These are phyloP conservation scores for Silurus meridionalis DNA, from an alignment of 2,113 vertebrate genomes.

Conservation along the genomic window DNA sequence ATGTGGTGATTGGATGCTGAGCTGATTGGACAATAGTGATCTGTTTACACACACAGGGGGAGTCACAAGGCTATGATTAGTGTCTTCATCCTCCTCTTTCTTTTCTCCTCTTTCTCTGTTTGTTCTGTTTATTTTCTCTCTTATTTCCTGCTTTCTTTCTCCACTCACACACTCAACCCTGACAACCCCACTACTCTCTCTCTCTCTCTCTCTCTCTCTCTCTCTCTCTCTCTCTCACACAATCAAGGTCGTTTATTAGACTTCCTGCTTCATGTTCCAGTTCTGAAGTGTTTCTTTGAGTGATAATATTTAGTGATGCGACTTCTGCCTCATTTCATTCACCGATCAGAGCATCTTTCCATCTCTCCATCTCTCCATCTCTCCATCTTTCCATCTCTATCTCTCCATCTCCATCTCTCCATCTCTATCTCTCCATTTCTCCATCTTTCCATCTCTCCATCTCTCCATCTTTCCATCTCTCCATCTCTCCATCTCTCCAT, in stretches of 20 bases:
- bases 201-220: background rate
- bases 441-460: too few species aligned
- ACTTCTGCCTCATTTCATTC: background rate
- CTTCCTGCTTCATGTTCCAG: background rate
- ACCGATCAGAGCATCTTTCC: background rate
- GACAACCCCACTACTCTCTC: background rate
- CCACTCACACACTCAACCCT: constrained; percentile 6
- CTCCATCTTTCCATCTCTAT: too few species aligned
- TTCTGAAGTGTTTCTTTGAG: background rate
- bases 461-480: too few species aligned
- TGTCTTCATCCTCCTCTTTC: background rate
- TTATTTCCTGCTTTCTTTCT: background rate
- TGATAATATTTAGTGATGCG: background rate
- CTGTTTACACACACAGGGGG: constrained; percentile 6
- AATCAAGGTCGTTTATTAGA: background rate
- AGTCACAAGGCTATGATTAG: background rate
- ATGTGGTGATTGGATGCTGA: background rate
- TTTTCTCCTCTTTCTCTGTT: background rate
- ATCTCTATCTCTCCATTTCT: too few species aligned
- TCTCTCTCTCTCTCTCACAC: background rate
- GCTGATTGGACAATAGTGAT: background rate
- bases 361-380: background rate
- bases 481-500: too few species aligned
- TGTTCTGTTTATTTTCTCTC: background rate
- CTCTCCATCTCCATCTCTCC: too few species aligned